phyloP scores from a whole-genome alignment of 2,888 invertebrate species.

The Dusona sp. region DNA sequence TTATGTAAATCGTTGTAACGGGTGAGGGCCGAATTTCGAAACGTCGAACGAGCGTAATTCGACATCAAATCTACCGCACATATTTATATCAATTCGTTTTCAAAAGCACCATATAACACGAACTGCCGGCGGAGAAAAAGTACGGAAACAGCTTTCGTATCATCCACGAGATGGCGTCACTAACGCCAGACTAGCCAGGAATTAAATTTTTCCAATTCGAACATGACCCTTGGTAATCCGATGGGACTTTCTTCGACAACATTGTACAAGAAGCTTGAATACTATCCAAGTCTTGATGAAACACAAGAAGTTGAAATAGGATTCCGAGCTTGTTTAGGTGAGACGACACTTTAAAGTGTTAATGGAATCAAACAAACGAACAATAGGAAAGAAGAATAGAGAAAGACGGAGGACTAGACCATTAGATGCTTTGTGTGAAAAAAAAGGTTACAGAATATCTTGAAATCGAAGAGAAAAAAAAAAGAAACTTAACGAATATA shows the following conservation, averaged over 20 bases:
- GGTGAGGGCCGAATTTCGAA: constrained; percentile 6
- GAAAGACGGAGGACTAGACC: neutral
- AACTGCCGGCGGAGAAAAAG: neutral
- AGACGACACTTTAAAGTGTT: constrained; percentile 2
- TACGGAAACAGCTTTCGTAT: neutral
- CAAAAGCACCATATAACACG: neutral
- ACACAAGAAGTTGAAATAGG: constrained; percentile 54
- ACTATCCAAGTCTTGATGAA: constrained; percentile 49
- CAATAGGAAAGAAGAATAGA: neutral
- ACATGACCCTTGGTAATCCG: constrained; percentile 18
- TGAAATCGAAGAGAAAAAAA: neutral
- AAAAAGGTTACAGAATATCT: neutral
- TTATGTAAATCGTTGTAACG: constrained; percentile 1
- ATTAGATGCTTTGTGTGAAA: neutral
- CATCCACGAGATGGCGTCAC: neutral
- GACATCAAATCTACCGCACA: neutral
- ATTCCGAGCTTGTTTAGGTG: constrained; percentile 43
- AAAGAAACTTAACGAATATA: neutral
- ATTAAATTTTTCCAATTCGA: neutral
- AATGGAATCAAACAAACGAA: constrained; percentile 8
- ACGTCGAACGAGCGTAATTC: neutral
- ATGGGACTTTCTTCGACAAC: constrained; percentile 32
- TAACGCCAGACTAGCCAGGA: neutral
- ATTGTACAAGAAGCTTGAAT: constrained; percentile 35
- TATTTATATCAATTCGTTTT: neutral